Evolutionary conservation across 2,888 invertebrate species (phyloP).

Genomic region (Macrosoma leucophasiata): DNA sequence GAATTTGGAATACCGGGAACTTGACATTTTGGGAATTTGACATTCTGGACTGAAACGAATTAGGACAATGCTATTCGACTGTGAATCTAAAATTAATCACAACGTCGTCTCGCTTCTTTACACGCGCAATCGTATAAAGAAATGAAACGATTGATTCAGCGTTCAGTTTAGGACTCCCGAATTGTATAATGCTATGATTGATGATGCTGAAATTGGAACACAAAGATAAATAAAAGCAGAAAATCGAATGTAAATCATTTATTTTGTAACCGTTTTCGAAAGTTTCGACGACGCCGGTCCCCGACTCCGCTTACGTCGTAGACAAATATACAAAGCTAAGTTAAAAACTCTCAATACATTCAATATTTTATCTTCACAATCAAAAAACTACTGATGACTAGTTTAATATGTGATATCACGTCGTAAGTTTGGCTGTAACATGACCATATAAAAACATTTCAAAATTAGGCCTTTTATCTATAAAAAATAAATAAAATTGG

Average conservation of each 20-base stretch:
- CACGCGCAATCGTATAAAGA: too few species aligned
- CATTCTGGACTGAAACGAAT: too few species aligned
- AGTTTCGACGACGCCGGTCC: constrained; percentile 19
- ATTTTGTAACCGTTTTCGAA: constrained; percentile 37
- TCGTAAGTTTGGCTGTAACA: constrained; percentile 28
- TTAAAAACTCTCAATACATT: constrained; percentile 41
- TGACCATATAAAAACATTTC: constrained; percentile 19
- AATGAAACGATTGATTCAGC: too few species aligned
- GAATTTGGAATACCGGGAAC: too few species aligned
- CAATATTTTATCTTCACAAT: constrained; percentile 40
- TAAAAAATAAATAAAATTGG: too few species aligned
- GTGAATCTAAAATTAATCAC: too few species aligned
- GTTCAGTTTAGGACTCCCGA: too few species aligned
- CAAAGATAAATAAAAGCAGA: constrained; percentile 29
- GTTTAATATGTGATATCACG: constrained; percentile 21
- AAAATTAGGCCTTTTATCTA: background rate
- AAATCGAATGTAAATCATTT: constrained; percentile 57
- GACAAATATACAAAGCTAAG: constrained; percentile 54
- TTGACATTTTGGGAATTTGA: too few species aligned
- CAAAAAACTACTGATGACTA: constrained; percentile 51
- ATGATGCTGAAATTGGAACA: too few species aligned
- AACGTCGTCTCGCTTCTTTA: too few species aligned
- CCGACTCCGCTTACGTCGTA: constrained; percentile 26
- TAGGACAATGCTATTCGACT: too few species aligned
- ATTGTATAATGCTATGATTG: background rate